Evolutionary conservation across 2,113 vertebrate species (phyloP), one percentile per base, ranked within the genome.

Genomic region (Amblyornis subalaris): DNA sequence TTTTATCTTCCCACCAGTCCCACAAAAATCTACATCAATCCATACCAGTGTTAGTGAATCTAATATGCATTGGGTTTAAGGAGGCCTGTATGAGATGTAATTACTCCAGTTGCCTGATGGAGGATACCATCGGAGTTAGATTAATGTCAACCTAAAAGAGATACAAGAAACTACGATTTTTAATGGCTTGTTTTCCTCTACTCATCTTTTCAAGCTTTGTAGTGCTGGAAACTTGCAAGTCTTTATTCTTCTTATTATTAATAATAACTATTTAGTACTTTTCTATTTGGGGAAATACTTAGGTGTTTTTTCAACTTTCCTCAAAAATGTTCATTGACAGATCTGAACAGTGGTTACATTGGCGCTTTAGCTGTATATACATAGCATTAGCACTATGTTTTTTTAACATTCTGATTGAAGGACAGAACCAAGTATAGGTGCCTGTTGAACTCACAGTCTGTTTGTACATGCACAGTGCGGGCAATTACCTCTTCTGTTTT

Each of bases 1-100:
- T 77, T 89, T 80, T 84, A 48, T 69, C 23, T 90, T 80, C 28
- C 74, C 53, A 89, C 25, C 18, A 31, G 69, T 12, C 12, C 17
- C 26, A 69, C 50, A 86, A 77, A 92, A 85, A 89, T 35, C 58
- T 76, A 62, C 65, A 60, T 72, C 53, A 66, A 35, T 70, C 23
- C 42, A 58, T 53, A 74, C 23, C 42, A 88, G 22, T 53, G 42
- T 55, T 75, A 33, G 33, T 81, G 48, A 88, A 64, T 73, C 28
- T 84, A 75, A 77, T 60, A 70, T 44, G 12, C 61, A 40, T 1
- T 2, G 4, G 36, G 12, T 90, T 74, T 79, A 55, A 93, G 74
- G 47, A 57, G 17, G 23, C 12, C 81, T 45, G 17, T 60, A 55
- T 50, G 44, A 89, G 65, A 64, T 88, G 33, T 92, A 83, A 92